Conservation (phyloP, 2,797 vertebrate genomes). For the Halcyon leucocephala region DNA sequence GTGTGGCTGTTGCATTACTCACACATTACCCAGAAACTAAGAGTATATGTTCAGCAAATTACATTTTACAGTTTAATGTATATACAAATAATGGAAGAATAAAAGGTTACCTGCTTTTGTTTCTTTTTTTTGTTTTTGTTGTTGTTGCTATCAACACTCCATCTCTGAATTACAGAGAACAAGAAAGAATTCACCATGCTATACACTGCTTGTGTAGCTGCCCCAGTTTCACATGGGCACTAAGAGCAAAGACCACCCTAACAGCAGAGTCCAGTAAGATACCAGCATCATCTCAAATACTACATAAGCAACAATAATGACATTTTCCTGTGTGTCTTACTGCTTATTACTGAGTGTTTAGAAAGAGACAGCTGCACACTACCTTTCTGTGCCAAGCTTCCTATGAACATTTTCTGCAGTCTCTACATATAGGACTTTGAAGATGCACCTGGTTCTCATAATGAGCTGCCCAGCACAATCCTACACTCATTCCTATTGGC, state of each 20-base stretch:
- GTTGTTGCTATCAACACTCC: not conserved
- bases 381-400: not conserved
- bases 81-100: not conserved
- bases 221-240: not conserved
- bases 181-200: not conserved
- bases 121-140: not conserved
- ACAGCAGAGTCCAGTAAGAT: not conserved
- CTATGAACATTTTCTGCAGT: not conserved
- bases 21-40: not conserved
- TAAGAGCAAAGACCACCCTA: fast-evolving
- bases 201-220: not conserved
- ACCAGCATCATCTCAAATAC: not conserved
- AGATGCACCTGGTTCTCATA: not conserved
- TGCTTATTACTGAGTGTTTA: not conserved
- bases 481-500: not conserved
- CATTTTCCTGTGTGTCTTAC: not conserved
- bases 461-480: not conserved
- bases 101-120: not conserved
- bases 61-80: not conserved
- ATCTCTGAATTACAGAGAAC: not conserved
- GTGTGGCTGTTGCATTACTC: not conserved
- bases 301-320: not conserved
- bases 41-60: not conserved
- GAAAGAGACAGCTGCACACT: fast-evolving
- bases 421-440: not conserved